phyloP scores from a whole-genome alignment of 2,113 vertebrate genomes.

The Hirundichthys speculiger region DNA sequence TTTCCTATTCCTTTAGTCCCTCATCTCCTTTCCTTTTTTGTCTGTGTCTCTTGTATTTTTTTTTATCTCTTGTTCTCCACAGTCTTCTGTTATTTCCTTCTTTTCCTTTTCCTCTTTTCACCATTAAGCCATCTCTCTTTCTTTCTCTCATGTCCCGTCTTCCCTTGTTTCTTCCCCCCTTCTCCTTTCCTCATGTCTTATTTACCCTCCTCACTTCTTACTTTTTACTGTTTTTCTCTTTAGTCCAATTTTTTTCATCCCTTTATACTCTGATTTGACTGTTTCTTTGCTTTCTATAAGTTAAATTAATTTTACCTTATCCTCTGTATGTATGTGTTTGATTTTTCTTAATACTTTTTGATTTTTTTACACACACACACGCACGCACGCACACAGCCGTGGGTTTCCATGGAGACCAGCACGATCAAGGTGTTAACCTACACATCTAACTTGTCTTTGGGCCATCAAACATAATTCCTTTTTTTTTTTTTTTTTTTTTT shows the following conservation, averaged over 20 bases:
- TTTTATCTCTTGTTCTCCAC: too few species aligned
- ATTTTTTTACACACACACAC: background rate
- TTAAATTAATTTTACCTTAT: background rate
- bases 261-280: too few species aligned
- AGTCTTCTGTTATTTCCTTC: too few species aligned
- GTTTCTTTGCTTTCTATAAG: background rate
- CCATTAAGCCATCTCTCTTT: too few species aligned
- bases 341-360: background rate
- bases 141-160: background rate
- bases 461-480: too few species aligned
- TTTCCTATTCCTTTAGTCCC: too few species aligned
- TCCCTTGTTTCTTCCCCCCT: background rate
- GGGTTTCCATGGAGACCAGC: slow-evolving; percentile 9
- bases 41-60: too few species aligned
- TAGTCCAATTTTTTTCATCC: background rate
- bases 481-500: too few species aligned
- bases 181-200: background rate
- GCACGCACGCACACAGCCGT: background rate
- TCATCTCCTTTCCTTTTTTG: too few species aligned
- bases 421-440: background rate
- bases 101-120: background rate
- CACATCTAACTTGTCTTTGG: background rate
- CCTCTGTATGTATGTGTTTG: too few species aligned
- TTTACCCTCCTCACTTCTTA: background rate
- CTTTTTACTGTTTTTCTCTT: background rate